phyloP scores from a whole-genome alignment of 2,888 invertebrate species.

The Tipula confusa region DNA sequence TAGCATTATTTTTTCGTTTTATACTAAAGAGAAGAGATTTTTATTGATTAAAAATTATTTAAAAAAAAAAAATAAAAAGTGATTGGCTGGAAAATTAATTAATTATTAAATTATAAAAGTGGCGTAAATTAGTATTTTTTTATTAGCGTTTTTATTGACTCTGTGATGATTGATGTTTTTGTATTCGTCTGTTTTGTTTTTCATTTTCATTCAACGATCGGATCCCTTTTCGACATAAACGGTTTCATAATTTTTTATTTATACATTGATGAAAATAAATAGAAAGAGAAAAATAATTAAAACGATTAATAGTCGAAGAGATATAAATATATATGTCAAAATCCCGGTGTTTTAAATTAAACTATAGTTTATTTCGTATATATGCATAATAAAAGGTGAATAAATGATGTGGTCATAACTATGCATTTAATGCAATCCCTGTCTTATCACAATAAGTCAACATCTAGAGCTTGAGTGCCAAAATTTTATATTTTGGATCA shows the following conservation, averaged over 20 bases:
- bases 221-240: background rate
- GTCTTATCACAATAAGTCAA: background rate
- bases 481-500: background rate
- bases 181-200: background rate
- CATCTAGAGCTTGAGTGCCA: background rate
- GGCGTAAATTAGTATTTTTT: background rate
- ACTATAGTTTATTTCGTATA: background rate
- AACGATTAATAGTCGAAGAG: background rate
- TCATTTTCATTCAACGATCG: background rate
- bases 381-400: background rate
- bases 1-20: background rate
- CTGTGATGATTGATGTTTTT: background rate
- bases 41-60: slow-evolving; percentile 16
- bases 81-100: slow-evolving; percentile 9
- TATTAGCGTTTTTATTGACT: background rate
- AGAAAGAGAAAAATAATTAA: background rate
- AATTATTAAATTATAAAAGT: background rate
- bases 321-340: background rate
- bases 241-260: background rate
- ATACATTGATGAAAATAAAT: background rate
- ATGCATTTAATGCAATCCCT: background rate
- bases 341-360: background rate
- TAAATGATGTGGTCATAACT: background rate
- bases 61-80: background rate
- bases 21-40: background rate